phyloP scores from a whole-genome alignment of 2,888 invertebrate genomes.

The Catocala nupta region DNA sequence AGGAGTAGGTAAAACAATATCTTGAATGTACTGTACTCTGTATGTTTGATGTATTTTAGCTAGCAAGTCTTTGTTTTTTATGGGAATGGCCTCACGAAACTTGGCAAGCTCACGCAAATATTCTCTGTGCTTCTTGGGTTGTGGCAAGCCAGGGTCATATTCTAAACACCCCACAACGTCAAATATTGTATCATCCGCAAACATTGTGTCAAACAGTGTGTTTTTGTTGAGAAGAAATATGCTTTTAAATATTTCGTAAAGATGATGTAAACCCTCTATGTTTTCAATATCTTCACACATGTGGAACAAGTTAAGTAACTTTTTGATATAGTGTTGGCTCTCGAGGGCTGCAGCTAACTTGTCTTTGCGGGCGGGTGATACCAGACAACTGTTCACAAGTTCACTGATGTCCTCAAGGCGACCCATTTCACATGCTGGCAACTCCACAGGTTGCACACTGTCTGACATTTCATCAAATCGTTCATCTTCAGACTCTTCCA shows the following conservation, averaged over 20 bases:
- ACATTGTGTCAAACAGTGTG: conserved; percentile 98
- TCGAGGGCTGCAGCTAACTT: conserved; percentile 97
- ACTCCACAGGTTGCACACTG: conserved; percentile 96
- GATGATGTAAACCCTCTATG: conserved; percentile 96
- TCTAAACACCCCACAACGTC: conserved; percentile 99
- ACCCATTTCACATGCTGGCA: conserved; percentile 98
- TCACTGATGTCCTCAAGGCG: conserved; percentile 98
- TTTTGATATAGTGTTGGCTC: conserved; percentile 97
- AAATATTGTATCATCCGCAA: conserved; percentile 98
- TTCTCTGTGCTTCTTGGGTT: conserved; percentile 97
- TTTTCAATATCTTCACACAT: conserved; percentile 99
- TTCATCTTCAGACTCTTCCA: conserved; percentile 98
- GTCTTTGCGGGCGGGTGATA: conserved; percentile 96
- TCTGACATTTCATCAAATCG: conserved; percentile 98
- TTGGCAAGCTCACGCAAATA: conserved; percentile 97
- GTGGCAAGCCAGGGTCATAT: conserved; percentile 96
- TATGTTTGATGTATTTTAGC: conserved; percentile 99
- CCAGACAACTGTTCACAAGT: conserved; percentile 94
- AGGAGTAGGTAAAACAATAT: conserved; percentile 99
- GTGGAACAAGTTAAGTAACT: conserved; percentile 97
- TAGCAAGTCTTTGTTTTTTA: conserved; percentile 96
- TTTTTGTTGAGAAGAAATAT: conserved; percentile 99
- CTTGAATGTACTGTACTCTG: conserved; percentile 99
- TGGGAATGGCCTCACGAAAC: conserved; percentile 97
- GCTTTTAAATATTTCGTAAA: conserved; percentile 99